Evolutionary conservation across 2,888 invertebrate species (phyloP).

Genomic region (Eupithecia subumbrata): DNA sequence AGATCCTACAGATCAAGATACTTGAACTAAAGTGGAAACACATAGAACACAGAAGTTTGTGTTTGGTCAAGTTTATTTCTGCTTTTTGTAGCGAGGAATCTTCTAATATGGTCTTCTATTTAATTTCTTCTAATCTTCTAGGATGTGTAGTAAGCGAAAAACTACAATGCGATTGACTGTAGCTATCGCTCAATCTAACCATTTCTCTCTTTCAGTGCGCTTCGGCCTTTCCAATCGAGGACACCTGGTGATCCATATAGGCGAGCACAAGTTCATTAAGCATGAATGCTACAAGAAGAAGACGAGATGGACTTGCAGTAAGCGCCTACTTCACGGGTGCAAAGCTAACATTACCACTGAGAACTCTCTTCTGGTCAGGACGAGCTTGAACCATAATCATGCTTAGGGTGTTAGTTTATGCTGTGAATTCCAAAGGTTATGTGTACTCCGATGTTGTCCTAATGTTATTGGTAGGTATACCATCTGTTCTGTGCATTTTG

Average conservation of each 20-base stretch:
- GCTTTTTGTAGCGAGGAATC: neutral
- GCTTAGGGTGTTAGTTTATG: conserved; percentile 17
- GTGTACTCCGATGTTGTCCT: neutral
- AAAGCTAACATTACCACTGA: conserved; percentile 70
- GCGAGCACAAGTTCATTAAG: conserved; percentile 71
- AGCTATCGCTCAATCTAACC: neutral
- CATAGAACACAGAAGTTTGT: neutral
- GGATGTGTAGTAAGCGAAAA: neutral
- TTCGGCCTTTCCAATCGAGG: conserved; percentile 74
- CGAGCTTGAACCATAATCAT: conserved; percentile 69
- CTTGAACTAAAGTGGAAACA: neutral
- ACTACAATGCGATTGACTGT: neutral
- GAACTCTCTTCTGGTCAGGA: conserved; percentile 63
- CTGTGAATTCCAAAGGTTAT: conserved; percentile 1
- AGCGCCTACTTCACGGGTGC: conserved; percentile 66
- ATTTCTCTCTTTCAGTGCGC: conserved; percentile 58
- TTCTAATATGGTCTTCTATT: neutral
- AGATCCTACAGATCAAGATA: neutral
- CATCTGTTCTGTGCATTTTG: neutral
- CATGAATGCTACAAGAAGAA: conserved; percentile 74
- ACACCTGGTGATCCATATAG: conserved; percentile 67
- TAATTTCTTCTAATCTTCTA: neutral
- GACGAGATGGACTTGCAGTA: conserved; percentile 75
- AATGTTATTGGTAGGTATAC: neutral
- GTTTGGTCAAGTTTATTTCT: neutral